phyloP scores from a whole-genome alignment of 2,888 invertebrate species.

The Noctuana brunneofusca region DNA sequence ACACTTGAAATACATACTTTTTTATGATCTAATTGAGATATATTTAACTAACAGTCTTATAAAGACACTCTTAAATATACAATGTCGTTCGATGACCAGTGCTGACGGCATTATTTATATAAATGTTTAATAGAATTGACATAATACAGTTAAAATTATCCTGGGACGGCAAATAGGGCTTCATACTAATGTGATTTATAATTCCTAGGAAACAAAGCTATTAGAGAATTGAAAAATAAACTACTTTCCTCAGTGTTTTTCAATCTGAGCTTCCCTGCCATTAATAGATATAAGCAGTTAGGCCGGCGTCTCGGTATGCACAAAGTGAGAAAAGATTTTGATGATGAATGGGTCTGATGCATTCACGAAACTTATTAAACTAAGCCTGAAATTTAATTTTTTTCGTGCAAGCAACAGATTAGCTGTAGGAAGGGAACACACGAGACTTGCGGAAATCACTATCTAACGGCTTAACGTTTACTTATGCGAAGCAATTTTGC shows the following conservation, averaged over 20 bases:
- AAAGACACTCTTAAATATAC: constrained; percentile 61
- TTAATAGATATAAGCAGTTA: constrained; percentile 33
- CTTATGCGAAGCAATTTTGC: constrained; percentile 59
- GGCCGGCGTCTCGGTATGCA: constrained; percentile 30
- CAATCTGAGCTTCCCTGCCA: constrained; percentile 52
- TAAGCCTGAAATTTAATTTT: constrained; percentile 53
- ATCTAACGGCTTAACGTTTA: constrained; percentile 16
- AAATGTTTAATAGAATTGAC: constrained; percentile 63
- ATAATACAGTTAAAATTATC: constrained; percentile 51
- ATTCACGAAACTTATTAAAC: constrained; percentile 35
- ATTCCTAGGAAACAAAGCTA: constrained; percentile 39
- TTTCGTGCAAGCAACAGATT: constrained; percentile 42
- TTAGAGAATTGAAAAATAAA: constrained; percentile 40
- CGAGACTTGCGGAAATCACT: constrained; percentile 6
- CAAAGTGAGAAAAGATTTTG: constrained; percentile 26
- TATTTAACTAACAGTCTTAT: constrained; percentile 64
- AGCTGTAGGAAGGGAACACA: constrained; percentile 8
- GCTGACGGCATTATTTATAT: constrained; percentile 55
- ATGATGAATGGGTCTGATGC: constrained; percentile 15
- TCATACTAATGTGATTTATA: constrained; percentile 39
- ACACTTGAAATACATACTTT: constrained; percentile 48
- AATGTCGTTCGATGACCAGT: constrained; percentile 58
- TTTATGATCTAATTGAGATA: constrained; percentile 56
- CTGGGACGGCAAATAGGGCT: constrained; percentile 67
- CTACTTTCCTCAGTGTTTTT: constrained; percentile 49